Conservation (phyloP, 2,797 vertebrate genomes). For the Odontamblyopus rebecca region DNA sequence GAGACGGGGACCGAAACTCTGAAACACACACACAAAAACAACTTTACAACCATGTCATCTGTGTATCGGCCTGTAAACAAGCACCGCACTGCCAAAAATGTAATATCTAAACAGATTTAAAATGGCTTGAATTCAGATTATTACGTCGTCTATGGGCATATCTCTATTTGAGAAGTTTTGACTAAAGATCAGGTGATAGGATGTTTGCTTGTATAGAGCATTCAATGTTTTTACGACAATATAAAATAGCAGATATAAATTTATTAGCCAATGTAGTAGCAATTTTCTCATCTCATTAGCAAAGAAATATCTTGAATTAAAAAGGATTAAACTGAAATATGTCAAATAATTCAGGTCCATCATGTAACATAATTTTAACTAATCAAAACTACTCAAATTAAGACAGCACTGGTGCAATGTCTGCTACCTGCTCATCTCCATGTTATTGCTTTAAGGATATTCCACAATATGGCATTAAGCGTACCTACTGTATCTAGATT, state of each 20-base stretch:
- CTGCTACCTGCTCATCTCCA: not conserved
- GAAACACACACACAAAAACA: slow-evolving; percentile 12
- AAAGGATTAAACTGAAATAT: not conserved
- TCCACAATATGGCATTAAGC: not conserved
- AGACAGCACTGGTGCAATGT: not conserved
- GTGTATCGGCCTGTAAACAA: not conserved
- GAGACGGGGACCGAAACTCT: slow-evolving; percentile 88
- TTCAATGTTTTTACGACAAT: no score
- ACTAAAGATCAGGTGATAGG: not conserved
- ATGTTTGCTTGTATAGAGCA: no score
- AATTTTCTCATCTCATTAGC: no score
- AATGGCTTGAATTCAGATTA: not conserved
- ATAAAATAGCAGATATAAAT: no score
- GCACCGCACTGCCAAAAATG: not conserved
- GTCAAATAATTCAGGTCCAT: not conserved
- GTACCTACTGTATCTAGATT: not conserved
- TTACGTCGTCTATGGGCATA: not conserved
- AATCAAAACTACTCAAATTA: not conserved
- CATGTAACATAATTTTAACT: not conserved
- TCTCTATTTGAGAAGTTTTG: not conserved
- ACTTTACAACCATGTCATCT: not conserved
- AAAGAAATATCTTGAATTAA: no score
- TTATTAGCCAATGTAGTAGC: no score
- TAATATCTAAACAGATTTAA: not conserved
- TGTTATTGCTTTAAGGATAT: no score